Base-by-base conservation (phyloP, 2,888 invertebrate species). In the Nycteola revayana region DNA sequence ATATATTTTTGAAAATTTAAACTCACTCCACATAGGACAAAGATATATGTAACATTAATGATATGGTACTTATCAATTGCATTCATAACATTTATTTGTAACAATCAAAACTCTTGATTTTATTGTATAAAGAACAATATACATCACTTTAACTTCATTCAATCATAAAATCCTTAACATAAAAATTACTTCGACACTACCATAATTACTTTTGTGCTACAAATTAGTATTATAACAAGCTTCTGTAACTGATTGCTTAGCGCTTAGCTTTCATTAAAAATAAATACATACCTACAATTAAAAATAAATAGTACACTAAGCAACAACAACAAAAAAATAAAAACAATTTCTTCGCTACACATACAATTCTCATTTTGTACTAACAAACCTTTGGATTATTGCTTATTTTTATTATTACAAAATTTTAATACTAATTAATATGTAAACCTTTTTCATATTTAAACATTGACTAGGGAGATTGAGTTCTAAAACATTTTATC, bases 1-100 rank as follows among this genome's bases (percentile, higher is more conserved):
- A 68, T 65, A 54, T 58, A 42, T 56, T 63, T 67, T 65, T 61
- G 43, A 47, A 64, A 62, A 53, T 70, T 68, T 48, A 41, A 72
- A 74, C 68, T 68, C 72, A 67, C 60, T 63, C 63, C 46, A 68
- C 49, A 61, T 63, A 67, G 60, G 64, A 67, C 60, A 62, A 67
- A 68, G 51, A 67, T 73, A 59, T 61, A 61, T 66, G 56, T 63
- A 65, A 67, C 57, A 56, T 66, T 65, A 64, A 64, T 78, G 78
- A 77, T 77, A 79, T 80, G 77, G 60, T 72, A 69, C 44, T 50
- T 48, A 52, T 50, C 61, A 60, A 60, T 60, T 57, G 54, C 42
- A 50, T 53, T 44, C 31, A 51, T 41, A 57, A 57, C 49, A 58
- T 50, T 56, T 21, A 8, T 36, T 41, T 41, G 23, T 36, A 48